Base-by-base conservation (phyloP, 2,797 vertebrate species). In the Eospalax fontanierii region DNA sequence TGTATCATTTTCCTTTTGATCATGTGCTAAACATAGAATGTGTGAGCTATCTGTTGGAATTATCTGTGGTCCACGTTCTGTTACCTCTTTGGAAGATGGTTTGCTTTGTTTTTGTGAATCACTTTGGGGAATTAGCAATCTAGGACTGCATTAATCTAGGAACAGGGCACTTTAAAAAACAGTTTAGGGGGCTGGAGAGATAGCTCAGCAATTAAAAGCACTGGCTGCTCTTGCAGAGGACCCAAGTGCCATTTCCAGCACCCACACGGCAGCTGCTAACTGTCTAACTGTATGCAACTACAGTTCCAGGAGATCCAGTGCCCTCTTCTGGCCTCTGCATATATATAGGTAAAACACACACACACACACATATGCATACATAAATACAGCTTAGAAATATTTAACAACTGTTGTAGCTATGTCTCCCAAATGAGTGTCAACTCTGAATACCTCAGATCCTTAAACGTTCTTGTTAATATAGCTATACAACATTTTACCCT, bases 41-140 rank as follows among this genome's bases (percentile, higher is more conserved):
- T 71, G 38, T 91, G 84, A 96, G 80, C 46, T 57, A 61, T 91
- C 61, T 61, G 5, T 76, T 73, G 65, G 92, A 93, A 76, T 30
- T 75, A 30, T 78, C 92, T 76, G 71, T 83, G 68, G 28, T 4
- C 75, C 65, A 86, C 59, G 28, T 87, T 59, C 24, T n/a, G 46
- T 68, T 43, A 40, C 30, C 38, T 93, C 50, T 70, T 89, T 40
- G n/a, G 28, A 79, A 91, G 38, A 90, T 19, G 68, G 61, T 65
- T 80, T 81, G 75, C 85, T 40, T 80, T 91, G 35, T 35, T 33
- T 94, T 95, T 83, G 61, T 18, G 33, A 92, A 54, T 40, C 19
- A 70, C 9, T 21, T 89, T 84, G 12, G 38, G 54, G 14, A 91
- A 66, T 30, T n/a, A 65, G 65, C 33, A 63, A 65, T 78, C 35